Evolutionary conservation across 2,113 vertebrate genomes (phyloP).

Genomic region (Australoheros scitulus): DNA sequence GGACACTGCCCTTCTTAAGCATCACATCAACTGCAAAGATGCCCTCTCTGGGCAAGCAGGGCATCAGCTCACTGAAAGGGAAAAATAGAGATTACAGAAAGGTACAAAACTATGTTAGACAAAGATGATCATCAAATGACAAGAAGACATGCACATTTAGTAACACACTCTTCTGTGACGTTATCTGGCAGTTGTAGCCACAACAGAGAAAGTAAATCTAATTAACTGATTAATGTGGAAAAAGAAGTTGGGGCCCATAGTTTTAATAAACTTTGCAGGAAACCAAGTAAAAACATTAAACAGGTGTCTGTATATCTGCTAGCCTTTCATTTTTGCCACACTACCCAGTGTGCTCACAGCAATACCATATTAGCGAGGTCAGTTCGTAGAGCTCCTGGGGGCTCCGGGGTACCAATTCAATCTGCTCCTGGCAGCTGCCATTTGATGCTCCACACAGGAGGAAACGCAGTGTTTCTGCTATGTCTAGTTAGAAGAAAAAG

Average conservation of each 20-base stretch:
- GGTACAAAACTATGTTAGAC: not conserved
- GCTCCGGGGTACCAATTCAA: constrained; percentile 96
- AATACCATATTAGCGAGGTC: constrained; percentile 97
- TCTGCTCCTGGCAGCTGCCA: constrained; percentile 97
- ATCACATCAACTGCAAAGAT: constrained; percentile 99
- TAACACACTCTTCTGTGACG: not conserved
- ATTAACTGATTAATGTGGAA: not conserved
- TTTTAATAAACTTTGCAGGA: not conserved
- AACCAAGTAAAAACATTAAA: not conserved
- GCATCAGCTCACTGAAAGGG: constrained; percentile 92
- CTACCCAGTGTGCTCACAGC: not conserved
- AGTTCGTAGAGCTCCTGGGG: constrained; percentile 98
- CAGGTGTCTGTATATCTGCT: not conserved
- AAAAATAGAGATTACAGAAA: not conserved
- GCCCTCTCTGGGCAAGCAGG: constrained; percentile 97
- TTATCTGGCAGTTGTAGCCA: too few species aligned
- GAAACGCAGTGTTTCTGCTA: constrained; percentile 97
- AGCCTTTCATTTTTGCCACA: not conserved
- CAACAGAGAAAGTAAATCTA: not conserved
- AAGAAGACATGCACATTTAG: not conserved
- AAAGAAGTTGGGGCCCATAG: not conserved
- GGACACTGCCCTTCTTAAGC: constrained; percentile 97
- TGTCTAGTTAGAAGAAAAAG: constrained; percentile 81
- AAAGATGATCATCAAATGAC: not conserved
- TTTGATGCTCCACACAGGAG: constrained; percentile 96